Evolutionary conservation across 30 jellyfish, hydroid and myxozoan species (phyloP).

Genomic region (Cassiopea xamachana): DNA sequence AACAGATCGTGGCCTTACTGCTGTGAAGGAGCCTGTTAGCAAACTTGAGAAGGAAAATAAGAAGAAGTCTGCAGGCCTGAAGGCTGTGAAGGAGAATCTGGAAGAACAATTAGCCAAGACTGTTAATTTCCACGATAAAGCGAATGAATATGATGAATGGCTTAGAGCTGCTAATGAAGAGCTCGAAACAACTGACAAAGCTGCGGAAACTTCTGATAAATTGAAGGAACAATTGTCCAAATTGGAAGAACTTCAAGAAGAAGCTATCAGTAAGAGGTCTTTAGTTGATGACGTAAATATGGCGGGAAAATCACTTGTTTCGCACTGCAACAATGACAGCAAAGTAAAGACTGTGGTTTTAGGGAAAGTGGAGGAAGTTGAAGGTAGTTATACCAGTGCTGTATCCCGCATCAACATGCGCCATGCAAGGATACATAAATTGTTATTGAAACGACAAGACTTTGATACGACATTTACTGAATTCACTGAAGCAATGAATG

Average conservation of each 20-base stretch:
- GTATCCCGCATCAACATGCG: conserved; percentile 82
- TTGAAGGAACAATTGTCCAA: conserved; percentile 56
- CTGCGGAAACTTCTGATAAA: conserved; percentile 66
- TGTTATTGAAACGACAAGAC: conserved; percentile 85
- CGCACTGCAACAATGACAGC: conserved; percentile 66
- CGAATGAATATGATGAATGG: conserved; percentile 76
- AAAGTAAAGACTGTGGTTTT: conserved; percentile 63
- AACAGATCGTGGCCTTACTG: conserved; percentile 61
- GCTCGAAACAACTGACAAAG: conserved; percentile 77
- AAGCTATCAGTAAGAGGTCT: neutral
- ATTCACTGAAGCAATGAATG: conserved; percentile 68
- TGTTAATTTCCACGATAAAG: conserved; percentile 26
- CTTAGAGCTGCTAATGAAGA: conserved; percentile 42
- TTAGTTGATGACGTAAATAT: conserved; percentile 68
- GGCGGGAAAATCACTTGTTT: conserved; percentile 80
- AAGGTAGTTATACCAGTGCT: conserved; percentile 52
- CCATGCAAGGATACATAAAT: conserved; percentile 73
- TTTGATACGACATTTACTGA: conserved; percentile 76
- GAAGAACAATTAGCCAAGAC: conserved; percentile 54
- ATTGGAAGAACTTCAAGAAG: conserved; percentile 19
- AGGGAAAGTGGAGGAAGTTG: conserved; percentile 75
- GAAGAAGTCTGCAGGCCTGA: conserved; percentile 39
- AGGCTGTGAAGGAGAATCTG: conserved; percentile 68
- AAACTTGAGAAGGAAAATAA: conserved; percentile 57
- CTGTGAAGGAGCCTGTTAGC: conserved; percentile 52